Conservation (phyloP, 2,888 invertebrate genomes). For the Dynastes hyllus region DNA sequence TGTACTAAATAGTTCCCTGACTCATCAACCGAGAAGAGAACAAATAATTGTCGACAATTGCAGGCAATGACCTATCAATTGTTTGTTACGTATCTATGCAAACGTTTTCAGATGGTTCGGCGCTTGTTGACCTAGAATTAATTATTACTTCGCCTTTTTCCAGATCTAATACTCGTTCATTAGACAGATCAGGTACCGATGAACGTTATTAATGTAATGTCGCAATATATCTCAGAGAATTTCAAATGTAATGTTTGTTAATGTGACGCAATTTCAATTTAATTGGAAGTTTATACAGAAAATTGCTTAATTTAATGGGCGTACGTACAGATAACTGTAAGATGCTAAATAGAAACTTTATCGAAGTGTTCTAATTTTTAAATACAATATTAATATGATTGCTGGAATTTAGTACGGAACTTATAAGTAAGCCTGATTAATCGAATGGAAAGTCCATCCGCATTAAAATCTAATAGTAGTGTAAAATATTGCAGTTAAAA, state of each 20-base stretch:
- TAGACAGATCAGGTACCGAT: background rate
- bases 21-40: slow-evolving; percentile 20
- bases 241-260: background rate
- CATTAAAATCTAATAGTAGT: too few species aligned
- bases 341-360: too few species aligned
- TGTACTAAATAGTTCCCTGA: slow-evolving; percentile 23
- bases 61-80: slow-evolving; percentile 43
- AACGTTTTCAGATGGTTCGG: slow-evolving; percentile 8
- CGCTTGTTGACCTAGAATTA: slow-evolving; percentile 36
- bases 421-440: too few species aligned
- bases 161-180: background rate
- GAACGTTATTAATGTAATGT: slow-evolving; percentile 17
- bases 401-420: too few species aligned
- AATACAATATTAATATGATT: too few species aligned
- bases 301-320: background rate
- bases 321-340: too few species aligned
- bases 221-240: slow-evolving; percentile 1
- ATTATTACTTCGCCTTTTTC: slow-evolving; percentile 8
- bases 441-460: too few species aligned
- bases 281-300: background rate
- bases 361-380: too few species aligned
- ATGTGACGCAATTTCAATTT: background rate
- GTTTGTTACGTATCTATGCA: background rate
- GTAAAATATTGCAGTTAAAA: too few species aligned
- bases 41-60: slow-evolving; percentile 30